Percentiles rank a stretch among this genome's conserved stretches.
These are phyloP conservation scores for Varroa destructor DNA, from an alignment of 1,140 invertebrate genomes.

Conservation along the genomic window DNA sequence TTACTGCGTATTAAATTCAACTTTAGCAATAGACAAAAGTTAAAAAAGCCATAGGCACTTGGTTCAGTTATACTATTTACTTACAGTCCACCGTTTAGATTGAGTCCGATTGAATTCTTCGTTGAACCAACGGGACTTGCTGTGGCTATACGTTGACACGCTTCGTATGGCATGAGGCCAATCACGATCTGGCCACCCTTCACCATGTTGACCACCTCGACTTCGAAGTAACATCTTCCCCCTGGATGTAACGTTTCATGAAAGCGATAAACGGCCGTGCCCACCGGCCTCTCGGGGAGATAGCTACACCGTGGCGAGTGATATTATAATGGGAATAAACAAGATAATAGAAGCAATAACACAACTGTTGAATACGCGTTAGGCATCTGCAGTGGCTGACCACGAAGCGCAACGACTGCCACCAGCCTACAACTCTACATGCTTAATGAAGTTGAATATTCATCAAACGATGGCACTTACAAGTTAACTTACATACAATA, in stretches of 20 bases:
- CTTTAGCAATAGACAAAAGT: too few species aligned
- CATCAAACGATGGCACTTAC: too few species aligned
- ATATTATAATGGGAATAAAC: too few species aligned
- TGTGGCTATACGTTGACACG: background rate
- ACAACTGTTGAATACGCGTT: too few species aligned
- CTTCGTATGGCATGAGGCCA: constrained; percentile 12
- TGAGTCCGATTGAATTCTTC: constrained; percentile 9
- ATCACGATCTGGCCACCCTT: constrained; percentile 10
- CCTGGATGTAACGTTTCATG: constrained; percentile 4
- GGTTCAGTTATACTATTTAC: background rate
- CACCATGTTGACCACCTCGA: constrained; percentile 25
- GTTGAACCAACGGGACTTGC: constrained; percentile 4
- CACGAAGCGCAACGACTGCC: too few species aligned
- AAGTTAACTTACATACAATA: too few species aligned
- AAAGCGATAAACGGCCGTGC: constrained; percentile 1
- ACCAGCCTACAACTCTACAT: too few species aligned
- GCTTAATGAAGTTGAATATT: too few species aligned
- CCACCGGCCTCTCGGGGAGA: background rate
- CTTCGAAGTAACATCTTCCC: constrained; percentile 11
- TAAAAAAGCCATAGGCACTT: too few species aligned
- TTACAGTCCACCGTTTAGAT: constrained; percentile 19
- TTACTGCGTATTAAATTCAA: too few species aligned
- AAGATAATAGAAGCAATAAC: too few species aligned
- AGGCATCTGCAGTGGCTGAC: too few species aligned
- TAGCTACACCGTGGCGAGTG: background rate